phyloP scores from a whole-genome alignment of 2,113 vertebrate genomes.

The Romanogobio albipinnatus region DNA sequence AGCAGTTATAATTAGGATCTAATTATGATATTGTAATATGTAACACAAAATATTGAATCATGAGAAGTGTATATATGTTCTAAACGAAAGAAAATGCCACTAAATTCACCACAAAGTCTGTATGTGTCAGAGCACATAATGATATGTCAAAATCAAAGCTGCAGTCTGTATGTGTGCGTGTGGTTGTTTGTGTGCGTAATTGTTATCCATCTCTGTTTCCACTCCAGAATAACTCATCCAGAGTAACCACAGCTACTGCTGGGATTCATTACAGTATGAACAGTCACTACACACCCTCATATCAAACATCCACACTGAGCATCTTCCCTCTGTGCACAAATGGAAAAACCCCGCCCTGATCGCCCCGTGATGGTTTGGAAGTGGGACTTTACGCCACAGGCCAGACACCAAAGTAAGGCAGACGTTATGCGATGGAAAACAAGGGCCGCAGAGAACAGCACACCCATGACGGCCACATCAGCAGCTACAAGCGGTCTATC shows the following conservation, averaged over 20 bases:
- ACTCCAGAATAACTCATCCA: conserved; percentile 57
- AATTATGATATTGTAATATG: neutral
- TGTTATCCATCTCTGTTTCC: conserved; percentile 46
- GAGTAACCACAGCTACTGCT: conserved; percentile 56
- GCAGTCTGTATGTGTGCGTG: conserved; percentile 28
- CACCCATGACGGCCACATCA: conserved; percentile 53
- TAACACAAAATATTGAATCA: neutral
- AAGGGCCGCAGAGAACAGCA: conserved; percentile 31
- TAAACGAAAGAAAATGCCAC: neutral
- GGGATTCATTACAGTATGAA: conserved; percentile 44
- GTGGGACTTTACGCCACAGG: conserved; percentile 58
- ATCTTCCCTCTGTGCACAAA: conserved; percentile 32
- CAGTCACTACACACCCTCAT: conserved; percentile 39
- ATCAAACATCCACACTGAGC: conserved; percentile 40
- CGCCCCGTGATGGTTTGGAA: conserved; percentile 61
- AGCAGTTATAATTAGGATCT: neutral
- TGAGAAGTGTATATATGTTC: neutral
- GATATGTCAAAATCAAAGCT: conserved; percentile 16
- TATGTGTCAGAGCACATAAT: neutral
- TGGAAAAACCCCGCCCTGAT: conserved; percentile 36
- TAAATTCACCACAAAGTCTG: neutral
- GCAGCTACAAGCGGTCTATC: conserved; percentile 7
- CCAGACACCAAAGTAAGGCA: conserved; percentile 47
- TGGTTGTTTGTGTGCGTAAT: conserved; percentile 22
- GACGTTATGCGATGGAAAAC: conserved; percentile 46